These are phyloP conservation scores for Limnephilus auricula DNA, from an alignment of 2,888 invertebrate species.

Conservation along the genomic window DNA sequence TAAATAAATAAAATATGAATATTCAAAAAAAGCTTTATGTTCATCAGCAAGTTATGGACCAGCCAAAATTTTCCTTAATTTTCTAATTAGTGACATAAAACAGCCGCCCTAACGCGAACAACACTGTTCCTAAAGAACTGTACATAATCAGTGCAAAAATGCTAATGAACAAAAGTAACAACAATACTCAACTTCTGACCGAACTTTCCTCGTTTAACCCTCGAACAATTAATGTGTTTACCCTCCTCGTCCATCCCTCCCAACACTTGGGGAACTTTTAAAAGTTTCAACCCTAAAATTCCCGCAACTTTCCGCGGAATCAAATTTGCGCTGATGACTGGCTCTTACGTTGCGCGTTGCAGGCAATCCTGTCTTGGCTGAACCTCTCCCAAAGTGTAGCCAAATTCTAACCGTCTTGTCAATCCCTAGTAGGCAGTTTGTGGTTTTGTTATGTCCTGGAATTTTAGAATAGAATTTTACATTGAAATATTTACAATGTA, in stretches of 20 bases:
- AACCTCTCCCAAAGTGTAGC: background rate
- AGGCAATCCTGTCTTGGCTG: background rate
- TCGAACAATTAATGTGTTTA: constrained; percentile 20
- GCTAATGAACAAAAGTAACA: background rate
- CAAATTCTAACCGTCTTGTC: background rate
- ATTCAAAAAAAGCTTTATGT: too few species aligned
- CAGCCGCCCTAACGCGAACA: background rate
- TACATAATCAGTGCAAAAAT: constrained; percentile 2
- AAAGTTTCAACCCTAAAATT: constrained; percentile 26
- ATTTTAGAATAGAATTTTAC: background rate
- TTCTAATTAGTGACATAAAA: background rate
- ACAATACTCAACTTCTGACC: constrained; percentile 2
- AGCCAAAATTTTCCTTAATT: background rate
- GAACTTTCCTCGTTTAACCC: constrained; percentile 20
- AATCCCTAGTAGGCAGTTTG: background rate
- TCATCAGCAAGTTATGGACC: background rate
- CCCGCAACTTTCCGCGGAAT: background rate
- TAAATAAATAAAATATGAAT: too few species aligned
- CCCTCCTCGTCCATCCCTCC: background rate
- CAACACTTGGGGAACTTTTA: background rate
- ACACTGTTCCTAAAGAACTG: background rate
- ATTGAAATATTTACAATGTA: background rate
- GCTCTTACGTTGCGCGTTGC: background rate
- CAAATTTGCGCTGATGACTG: constrained; percentile 8
- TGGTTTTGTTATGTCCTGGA: background rate